Evolutionary conservation across 2,113 vertebrate species (phyloP).

Genomic region (Dermatemys mawii): DNA sequence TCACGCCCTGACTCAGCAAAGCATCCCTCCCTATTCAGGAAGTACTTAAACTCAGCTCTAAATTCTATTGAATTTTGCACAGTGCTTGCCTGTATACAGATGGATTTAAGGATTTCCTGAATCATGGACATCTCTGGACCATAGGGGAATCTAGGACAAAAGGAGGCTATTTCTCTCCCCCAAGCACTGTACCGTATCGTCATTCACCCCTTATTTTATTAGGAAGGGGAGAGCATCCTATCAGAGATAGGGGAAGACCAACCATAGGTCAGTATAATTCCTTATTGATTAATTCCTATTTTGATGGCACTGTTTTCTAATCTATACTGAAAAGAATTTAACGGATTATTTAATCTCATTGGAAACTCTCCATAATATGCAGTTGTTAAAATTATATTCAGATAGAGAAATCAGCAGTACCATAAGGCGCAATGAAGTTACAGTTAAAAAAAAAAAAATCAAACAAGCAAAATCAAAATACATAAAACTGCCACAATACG

Average conservation of each 20-base stretch:
- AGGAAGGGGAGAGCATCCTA: background rate
- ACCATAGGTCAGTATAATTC: no score
- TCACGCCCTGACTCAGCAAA: background rate
- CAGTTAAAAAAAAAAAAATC: background rate
- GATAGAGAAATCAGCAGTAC: background rate
- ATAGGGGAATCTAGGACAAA: background rate
- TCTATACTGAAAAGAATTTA: background rate
- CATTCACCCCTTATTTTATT: background rate
- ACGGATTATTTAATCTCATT: background rate
- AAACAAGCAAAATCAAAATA: background rate
- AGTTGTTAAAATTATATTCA: background rate
- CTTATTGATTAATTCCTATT: background rate
- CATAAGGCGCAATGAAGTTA: background rate
- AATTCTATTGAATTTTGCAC: background rate
- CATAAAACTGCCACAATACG: background rate
- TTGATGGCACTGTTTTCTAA: background rate
- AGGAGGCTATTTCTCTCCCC: background rate
- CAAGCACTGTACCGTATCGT: rapidly evolving
- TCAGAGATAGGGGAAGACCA: background rate
- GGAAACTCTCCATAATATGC: background rate
- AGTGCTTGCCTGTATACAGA: background rate
- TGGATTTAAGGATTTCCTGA: background rate
- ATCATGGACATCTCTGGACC: background rate
- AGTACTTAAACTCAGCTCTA: background rate
- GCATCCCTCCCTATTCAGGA: background rate